A percentile compares a stretch with the other conserved stretches of the same genome.
These are phyloP conservation scores for Xanthia icteritia DNA, from an alignment of 2,888 invertebrate species.

Conservation along the genomic window DNA sequence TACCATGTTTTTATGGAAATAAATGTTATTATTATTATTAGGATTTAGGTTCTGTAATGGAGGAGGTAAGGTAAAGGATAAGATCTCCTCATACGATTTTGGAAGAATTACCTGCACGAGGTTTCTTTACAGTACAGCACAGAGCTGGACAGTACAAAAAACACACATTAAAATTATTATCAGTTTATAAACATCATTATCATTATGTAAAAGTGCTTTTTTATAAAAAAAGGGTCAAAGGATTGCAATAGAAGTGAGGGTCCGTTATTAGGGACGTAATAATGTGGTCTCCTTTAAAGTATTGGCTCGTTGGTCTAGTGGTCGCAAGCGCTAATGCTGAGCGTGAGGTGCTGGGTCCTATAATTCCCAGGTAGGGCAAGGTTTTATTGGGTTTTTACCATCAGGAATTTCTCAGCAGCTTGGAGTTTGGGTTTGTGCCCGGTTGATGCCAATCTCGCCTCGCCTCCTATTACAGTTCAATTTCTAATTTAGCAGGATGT, in stretches of 20 bases:
- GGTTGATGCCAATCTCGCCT: too few species aligned
- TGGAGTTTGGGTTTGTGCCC: too few species aligned
- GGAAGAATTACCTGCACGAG: not conserved
- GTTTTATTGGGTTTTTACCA: too few species aligned
- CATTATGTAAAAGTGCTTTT: slow-evolving; percentile 31
- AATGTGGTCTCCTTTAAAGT: not conserved
- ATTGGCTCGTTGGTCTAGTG: too few species aligned
- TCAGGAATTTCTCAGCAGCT: too few species aligned
- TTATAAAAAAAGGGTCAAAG: slow-evolving; percentile 26
- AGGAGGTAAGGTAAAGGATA: not conserved
- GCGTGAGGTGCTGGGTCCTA: too few species aligned
- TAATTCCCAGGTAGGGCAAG: too few species aligned
- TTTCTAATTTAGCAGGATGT: slow-evolving; percentile 36
- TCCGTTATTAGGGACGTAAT: not conserved
- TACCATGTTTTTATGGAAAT: too few species aligned
- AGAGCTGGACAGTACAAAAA: too few species aligned
- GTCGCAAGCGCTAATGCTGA: too few species aligned
- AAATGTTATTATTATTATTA: too few species aligned
- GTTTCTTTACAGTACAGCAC: not conserved
- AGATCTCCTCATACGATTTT: not conserved
- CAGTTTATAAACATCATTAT: not conserved
- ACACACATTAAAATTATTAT: too few species aligned
- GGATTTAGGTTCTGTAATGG: not conserved
- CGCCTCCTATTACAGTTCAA: not conserved
- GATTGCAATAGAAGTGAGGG: not conserved